Percentiles rank a stretch among this genome's conserved stretches.
Evolutionary conservation across 1,140 invertebrate genomes (phyloP).

Genomic region (Drosophila tani): DNA sequence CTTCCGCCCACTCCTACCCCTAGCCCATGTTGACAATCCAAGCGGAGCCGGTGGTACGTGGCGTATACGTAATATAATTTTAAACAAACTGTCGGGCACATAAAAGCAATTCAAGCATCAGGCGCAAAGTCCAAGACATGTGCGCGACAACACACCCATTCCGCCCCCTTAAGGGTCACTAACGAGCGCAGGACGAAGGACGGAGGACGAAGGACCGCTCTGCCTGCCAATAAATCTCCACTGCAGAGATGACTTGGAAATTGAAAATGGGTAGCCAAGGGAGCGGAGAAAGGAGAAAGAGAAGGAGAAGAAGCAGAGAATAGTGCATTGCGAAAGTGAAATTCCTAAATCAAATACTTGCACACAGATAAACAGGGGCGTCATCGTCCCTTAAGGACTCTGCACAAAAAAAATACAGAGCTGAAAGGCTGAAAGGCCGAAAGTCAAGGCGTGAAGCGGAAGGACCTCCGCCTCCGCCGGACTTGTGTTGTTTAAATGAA

Average conservation of each 20-base stretch:
- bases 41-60: constrained; percentile 39
- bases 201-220: constrained; percentile 2
- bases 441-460: constrained; percentile 63
- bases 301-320: constrained; percentile 19
- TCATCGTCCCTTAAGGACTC: not conserved
- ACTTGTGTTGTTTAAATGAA: constrained; percentile 34
- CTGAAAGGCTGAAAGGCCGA: constrained; percentile 17
- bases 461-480: constrained; percentile 8
- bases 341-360: constrained; percentile 81
- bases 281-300: not conserved
- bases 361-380: constrained; percentile 25
- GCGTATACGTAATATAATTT: constrained; percentile 72
- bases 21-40: constrained; percentile 23
- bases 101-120: constrained; percentile 61
- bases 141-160: constrained; percentile 23
- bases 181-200: constrained; percentile 51
- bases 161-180: constrained; percentile 44
- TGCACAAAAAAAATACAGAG: not conserved
- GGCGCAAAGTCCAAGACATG: constrained; percentile 58
- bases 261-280: constrained; percentile 34
- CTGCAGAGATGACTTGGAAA: constrained; percentile 47
- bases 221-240: constrained; percentile 75
- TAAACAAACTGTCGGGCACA: constrained; percentile 67
- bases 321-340: constrained; percentile 66
- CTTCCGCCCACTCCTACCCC: too few relatives aligned